Conservation (phyloP, 2,888 invertebrate genomes). For the Leptinotarsa juncta region DNA sequence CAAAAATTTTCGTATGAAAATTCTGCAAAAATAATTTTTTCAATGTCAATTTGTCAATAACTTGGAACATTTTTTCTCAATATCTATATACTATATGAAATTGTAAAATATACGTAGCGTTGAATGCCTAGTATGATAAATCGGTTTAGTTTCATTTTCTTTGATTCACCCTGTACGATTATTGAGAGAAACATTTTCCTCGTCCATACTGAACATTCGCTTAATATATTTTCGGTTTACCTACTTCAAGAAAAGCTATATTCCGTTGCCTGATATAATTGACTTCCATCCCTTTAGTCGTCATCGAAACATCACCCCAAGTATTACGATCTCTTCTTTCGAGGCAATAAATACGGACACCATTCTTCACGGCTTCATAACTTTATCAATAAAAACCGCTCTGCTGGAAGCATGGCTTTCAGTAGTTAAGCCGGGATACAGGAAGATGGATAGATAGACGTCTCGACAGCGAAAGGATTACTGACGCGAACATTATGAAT, state of each 20-base stretch:
- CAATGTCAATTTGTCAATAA: no score
- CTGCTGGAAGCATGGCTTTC: constrained; percentile 44
- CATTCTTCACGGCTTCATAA: constrained; percentile 38
- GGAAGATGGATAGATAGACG: constrained; percentile 57
- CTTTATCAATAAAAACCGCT: constrained; percentile 50
- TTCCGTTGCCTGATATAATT: neutral
- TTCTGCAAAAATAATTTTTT: no score
- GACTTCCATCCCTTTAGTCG: neutral
- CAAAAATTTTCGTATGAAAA: no score
- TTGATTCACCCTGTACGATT: no score
- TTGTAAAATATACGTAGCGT: no score
- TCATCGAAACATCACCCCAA: constrained; percentile 10
- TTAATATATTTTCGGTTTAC: neutral
- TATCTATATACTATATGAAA: no score
- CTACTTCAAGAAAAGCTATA: neutral
- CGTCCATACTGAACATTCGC: no score
- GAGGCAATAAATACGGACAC: constrained; percentile 18
- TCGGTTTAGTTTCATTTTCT: no score
- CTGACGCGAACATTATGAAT: constrained; percentile 61
- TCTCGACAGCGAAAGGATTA: constrained; percentile 59
- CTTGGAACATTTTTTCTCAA: no score
- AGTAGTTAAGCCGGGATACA: constrained; percentile 53
- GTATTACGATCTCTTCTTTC: neutral
- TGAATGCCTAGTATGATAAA: no score
- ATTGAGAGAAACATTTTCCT: no score